Conservation (phyloP, 2,888 invertebrate genomes). For the Acanthosepion esculentum region DNA sequence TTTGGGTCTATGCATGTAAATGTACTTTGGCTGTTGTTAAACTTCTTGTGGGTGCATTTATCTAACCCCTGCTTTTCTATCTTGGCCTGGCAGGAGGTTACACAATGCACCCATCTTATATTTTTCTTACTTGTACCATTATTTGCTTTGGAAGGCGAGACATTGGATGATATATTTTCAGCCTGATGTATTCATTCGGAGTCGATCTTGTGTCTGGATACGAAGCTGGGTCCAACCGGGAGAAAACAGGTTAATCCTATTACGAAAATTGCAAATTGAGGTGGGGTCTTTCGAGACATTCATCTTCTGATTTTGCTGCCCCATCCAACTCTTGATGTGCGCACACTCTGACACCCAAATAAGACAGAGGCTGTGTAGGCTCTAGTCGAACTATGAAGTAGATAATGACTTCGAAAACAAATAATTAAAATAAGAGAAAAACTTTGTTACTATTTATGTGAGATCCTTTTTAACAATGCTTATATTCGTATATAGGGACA, state of each 20-base stretch:
- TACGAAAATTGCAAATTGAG: neutral
- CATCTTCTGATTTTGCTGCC: neutral
- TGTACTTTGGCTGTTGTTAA: neutral
- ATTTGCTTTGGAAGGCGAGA: slow-evolving; percentile 16
- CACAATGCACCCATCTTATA: neutral
- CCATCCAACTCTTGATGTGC: neutral
- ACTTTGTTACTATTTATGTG: too few species aligned
- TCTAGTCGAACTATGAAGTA: neutral
- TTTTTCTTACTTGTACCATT: neutral
- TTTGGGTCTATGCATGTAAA: neutral
- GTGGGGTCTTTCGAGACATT: neutral
- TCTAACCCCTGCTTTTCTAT: neutral
- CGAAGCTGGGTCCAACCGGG: neutral
- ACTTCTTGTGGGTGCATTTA: neutral
- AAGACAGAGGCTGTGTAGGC: neutral
- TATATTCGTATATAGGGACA: too few species aligned
- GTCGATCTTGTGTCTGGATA: neutral
- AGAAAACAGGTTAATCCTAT: slow-evolving; percentile 2
- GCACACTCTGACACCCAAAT: neutral
- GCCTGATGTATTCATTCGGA: neutral
- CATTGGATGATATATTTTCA: too few species aligned
- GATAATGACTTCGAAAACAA: neutral
- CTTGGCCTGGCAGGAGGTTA: neutral
- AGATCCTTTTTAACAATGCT: too few species aligned
- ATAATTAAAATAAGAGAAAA: neutral